Base-by-base conservation (phyloP, 2,888 invertebrate species). In the Dichetophora obliterata region DNA sequence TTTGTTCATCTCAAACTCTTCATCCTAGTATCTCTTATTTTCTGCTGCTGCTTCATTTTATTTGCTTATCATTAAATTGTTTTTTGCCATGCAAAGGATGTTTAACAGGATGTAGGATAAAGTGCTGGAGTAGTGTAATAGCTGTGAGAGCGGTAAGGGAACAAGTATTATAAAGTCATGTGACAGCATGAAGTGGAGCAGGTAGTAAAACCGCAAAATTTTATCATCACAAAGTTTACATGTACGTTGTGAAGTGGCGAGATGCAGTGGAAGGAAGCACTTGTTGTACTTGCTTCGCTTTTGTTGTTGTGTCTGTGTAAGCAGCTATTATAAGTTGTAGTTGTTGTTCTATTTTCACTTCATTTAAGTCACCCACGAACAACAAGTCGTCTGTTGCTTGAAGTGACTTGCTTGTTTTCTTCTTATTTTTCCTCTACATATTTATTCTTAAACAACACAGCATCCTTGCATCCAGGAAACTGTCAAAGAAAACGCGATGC, bases 21-120 rank as follows among this genome's bases (percentile, higher is more conserved):
- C n/a, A n/a, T 34, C 65, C 19, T 27, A 24, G 3, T 19, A 54
- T 34, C 27, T 27, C 22, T 6, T 52, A 31, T 69, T 50, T 69
- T 69, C 48, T 68, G 48, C 37, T 68, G 48, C 37, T 61, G 19
- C 66, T 34, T 66, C 22, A 22, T 66, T 66, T 37, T 66, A 66
- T 66, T 66, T 66, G 66, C 66, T 43, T 66, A 66, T 66, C 66
- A 66, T 66, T 66, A 66, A 66, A 66, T 66, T 66, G 66, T 37
- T 66, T 66, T 65, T 22, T 31, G 63, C 5, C 27, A n/a, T n/a
- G 5, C 27, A 9, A 27, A 27, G 63, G 63, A 63, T 63, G 63
- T 63, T n/a, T n/a, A 50, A 19, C 34, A 66, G 43, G 43, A 43
- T 43, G 43, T 43, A 31, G 31, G 31, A 31, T 37, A 8, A 1